These are phyloP conservation scores for Corythoichthys intestinalis DNA, from an alignment of 2,113 vertebrate species.

Conservation along the genomic window DNA sequence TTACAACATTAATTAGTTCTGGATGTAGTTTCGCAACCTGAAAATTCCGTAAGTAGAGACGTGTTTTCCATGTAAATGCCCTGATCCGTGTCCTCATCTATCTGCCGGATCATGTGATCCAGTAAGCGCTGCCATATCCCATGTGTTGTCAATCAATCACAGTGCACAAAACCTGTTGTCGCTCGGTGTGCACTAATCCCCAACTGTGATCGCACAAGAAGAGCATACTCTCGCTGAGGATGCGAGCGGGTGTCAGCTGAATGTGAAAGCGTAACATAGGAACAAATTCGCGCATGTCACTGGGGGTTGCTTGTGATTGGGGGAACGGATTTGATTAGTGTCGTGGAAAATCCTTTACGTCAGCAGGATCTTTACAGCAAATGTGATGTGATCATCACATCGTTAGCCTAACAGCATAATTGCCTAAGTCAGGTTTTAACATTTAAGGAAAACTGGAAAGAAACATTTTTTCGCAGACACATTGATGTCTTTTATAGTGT, in stretches of 20 bases:
- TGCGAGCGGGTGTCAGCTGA: neutral
- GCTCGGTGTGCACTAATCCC: neutral
- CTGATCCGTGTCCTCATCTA: conserved; percentile 11
- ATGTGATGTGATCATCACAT: conserved; percentile 99
- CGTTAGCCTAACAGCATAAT: too few species aligned
- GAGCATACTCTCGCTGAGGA: neutral
- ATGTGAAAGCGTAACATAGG: conserved; percentile 48
- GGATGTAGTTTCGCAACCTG: too few species aligned
- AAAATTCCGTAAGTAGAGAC: too few species aligned
- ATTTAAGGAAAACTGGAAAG: too few species aligned
- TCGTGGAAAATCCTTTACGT: conserved; percentile 99
- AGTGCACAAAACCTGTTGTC: neutral
- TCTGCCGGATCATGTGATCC: conserved; percentile 59
- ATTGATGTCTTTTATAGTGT: too few species aligned
- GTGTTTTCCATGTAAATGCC: too few species aligned
- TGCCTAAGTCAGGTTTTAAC: too few species aligned
- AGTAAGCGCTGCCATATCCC: conserved; percentile 15
- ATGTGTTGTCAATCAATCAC: conserved; percentile 47
- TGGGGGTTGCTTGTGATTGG: conserved; percentile 94
- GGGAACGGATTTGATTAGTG: conserved; percentile 99
- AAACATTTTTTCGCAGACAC: too few species aligned
- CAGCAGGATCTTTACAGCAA: conserved; percentile 99
- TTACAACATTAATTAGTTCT: too few species aligned
- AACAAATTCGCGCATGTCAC: conserved; percentile 93
- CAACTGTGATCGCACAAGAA: neutral